phyloP scores from a whole-genome alignment of 2,797 vertebrate genomes.

The Ciconia nigra region DNA sequence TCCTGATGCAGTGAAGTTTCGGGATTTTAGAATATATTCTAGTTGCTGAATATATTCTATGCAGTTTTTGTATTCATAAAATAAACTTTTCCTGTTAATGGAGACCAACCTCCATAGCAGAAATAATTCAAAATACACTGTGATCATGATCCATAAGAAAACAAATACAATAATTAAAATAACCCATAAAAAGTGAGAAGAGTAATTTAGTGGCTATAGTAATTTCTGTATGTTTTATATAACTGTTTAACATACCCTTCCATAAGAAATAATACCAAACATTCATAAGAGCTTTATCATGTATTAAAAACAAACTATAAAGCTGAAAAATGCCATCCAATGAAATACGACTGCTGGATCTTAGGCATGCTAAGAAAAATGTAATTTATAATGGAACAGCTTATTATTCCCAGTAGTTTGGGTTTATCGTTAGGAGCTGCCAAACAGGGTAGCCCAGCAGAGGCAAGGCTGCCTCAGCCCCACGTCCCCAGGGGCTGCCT shows the following conservation, averaged over 20 bases:
- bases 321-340: not conserved
- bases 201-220: not conserved
- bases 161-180: not conserved
- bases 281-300: not conserved
- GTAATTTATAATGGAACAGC: not conserved
- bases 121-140: not conserved
- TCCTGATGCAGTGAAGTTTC: not conserved
- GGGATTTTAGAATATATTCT: not conserved
- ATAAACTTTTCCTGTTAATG: not conserved
- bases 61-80: not conserved
- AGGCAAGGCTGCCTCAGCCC: not conserved
- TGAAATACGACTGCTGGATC: not conserved
- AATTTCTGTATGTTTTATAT: not conserved
- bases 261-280: not conserved
- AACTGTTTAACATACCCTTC: not conserved
- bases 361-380: not conserved
- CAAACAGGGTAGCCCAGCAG: not conserved
- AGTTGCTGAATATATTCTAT: not conserved
- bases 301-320: not conserved
- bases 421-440: not conserved
- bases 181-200: not conserved
- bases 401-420: not conserved
- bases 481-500: accelerated
- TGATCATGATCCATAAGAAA: not conserved
- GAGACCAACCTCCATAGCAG: not conserved